Evolutionary conservation across 1,140 invertebrate genomes (phyloP), one percentile per base, ranked within the genome.

Genomic region (Chrysomallon squamiferum): DNA sequence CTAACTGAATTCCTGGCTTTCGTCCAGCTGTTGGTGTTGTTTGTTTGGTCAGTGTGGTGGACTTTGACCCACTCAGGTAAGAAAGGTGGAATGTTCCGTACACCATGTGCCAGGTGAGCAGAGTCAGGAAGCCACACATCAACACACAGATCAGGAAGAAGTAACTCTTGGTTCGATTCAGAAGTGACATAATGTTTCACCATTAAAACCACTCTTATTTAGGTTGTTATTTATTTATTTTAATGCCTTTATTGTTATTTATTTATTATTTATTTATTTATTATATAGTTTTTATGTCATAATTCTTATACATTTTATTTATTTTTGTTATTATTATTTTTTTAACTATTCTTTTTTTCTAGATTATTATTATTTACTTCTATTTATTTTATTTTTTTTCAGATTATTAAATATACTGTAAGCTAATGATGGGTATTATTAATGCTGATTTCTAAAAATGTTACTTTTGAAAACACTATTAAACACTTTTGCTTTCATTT

Each of bases 51-150:
- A 29, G 22, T 29, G 52, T 56, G 3, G 22, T 56, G 29, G 22
- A 2, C n/a, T 30, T 15, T 4, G 3, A 35, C 33, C 18, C 13
- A 13, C 38, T 59, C 7, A 59, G n/a, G 13, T n/a, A 22, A 0
- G 58, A 33, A n/a, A 35, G 27, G 20, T 65, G 11, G 20, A 35
- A 52, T 3, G 63, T 41, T 22, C 58, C 41, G 15, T 54, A 56
- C 11, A 65, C 47, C 32, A 65, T 22, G 18, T 59, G 63, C 63
- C 63, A 65, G 9, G 63, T 58, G 27, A 65, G 43, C 35, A 47
- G 27, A 4, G 29, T 3, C 29, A 65, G 18, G 9, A 59, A 18
- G 18, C 29, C 56, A 35, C 35, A 29, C 18, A 57, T 32, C 0
- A 65, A 6, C 1, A 65, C 20, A 38, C 54, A 65, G 18, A 65